Evolutionary conservation across 2,797 vertebrate genomes (phyloP), one percentile per base, ranked within the genome.

Genomic region (Sebastes cheni): DNA sequence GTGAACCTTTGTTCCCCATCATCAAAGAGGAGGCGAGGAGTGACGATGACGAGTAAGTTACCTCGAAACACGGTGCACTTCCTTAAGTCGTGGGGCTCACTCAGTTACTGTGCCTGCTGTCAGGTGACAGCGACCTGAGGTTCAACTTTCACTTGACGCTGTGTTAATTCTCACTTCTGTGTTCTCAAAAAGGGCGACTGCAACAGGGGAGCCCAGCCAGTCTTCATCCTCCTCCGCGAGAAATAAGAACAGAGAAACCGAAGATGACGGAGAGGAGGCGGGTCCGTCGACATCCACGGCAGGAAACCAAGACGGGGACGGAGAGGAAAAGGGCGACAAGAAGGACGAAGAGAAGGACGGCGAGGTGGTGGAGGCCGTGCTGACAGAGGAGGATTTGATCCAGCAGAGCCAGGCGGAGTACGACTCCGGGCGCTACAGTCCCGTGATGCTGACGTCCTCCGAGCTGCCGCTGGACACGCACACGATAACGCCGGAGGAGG

Each of bases 351-450:
- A 93, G 0, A 91, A 86, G 0, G 92, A 92, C 11, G 95, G 72
- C 0, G 97, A 97, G 42, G 95, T 76, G 1, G 95, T 95, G 61
- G 98, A 99, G 85, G 96, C 98, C 0, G 98, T 99, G 86, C 90
- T 99, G 82, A 98, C 98, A 1, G 99, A 99, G 91, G 98, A 99
- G 91, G 98, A 99, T 89, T 93, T 99, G 83, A 98, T 99, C 88
- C 98, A 98, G 92, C 99, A 99, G 93, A 99, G 98, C 91, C 95
- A 99, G 89, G 98, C 98, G 0, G 99, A 99, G 86, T 99, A 99
- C 0, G 98, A 99, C 0, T 97, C 98, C 0, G 97, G 98, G 1
- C 97, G 96, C 72, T 99, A 99, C 96, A 99, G 98, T 71, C 98
- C 98, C 0, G 74, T 94, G 2, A 95, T 99, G 83, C 96, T 99